phyloP scores from a whole-genome alignment of 2,888 invertebrate genomes.

The Apamea anceps region DNA sequence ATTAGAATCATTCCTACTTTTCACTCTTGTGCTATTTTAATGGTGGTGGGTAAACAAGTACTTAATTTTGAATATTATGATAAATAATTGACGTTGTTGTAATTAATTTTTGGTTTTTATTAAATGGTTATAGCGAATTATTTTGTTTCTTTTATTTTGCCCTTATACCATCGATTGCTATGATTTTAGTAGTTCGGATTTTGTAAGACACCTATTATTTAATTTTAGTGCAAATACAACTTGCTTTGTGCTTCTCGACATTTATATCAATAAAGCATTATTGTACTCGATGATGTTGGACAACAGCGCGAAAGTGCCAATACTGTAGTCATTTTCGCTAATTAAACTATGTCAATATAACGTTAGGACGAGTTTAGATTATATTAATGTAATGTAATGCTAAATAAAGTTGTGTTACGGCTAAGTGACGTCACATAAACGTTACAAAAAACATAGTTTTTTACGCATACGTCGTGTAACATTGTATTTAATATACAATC shows the following conservation, averaged over 20 bases:
- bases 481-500: slow-evolving; percentile 64
- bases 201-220: slow-evolving; percentile 32
- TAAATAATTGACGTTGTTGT: slow-evolving; percentile 78
- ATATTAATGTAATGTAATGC: slow-evolving; percentile 67
- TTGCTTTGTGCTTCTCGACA: slow-evolving; percentile 8
- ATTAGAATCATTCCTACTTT: slow-evolving; percentile 68
- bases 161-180: slow-evolving; percentile 58
- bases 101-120: slow-evolving; percentile 84
- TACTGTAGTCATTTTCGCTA: slow-evolving; percentile 80
- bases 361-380: slow-evolving; percentile 73
- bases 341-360: slow-evolving; percentile 82
- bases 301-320: slow-evolving; percentile 79
- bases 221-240: slow-evolving; percentile 18
- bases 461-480: slow-evolving; percentile 78
- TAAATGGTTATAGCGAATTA: slow-evolving; percentile 84
- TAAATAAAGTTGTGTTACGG: slow-evolving; percentile 74
- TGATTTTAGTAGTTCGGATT: slow-evolving; percentile 43
- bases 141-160: slow-evolving; percentile 77
- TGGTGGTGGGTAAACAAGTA: slow-evolving; percentile 84
- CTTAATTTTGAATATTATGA: slow-evolving; percentile 78
- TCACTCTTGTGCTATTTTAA: slow-evolving; percentile 66
- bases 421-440: slow-evolving; percentile 62
- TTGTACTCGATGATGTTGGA: slow-evolving; percentile 51
- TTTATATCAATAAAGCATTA: slow-evolving; percentile 66
- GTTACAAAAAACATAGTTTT: slow-evolving; percentile 75